Evolutionary conservation across 2,113 vertebrate species (phyloP).

Genomic region (Leucopsar rothschildi): DNA sequence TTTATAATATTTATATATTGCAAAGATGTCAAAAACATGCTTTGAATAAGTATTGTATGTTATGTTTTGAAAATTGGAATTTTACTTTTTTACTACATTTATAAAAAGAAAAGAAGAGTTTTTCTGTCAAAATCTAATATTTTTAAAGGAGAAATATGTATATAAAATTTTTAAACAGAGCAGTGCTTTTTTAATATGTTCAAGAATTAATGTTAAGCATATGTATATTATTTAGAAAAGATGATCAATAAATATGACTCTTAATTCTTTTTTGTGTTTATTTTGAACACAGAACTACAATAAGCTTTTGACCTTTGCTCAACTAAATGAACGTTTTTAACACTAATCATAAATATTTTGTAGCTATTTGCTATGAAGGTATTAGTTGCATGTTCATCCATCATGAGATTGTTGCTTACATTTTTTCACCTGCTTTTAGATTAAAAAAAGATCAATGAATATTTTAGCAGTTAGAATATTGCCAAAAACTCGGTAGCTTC

Average conservation of each 20-base stretch:
- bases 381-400: slow-evolving; percentile 66
- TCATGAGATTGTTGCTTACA: slow-evolving; percentile 69
- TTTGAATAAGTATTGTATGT: slow-evolving; percentile 38
- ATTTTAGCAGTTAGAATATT: slow-evolving; percentile 63
- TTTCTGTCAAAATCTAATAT: slow-evolving; percentile 13
- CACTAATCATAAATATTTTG: slow-evolving; percentile 19
- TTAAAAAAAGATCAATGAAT: slow-evolving; percentile 61
- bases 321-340: slow-evolving; percentile 47
- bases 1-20: slow-evolving; percentile 27
- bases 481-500: slow-evolving; percentile 53
- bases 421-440: slow-evolving; percentile 67
- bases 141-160: slow-evolving; percentile 35
- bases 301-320: slow-evolving; percentile 36
- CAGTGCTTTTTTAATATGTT: slow-evolving; percentile 42
- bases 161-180: slow-evolving; percentile 10
- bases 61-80: slow-evolving; percentile 30
- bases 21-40: slow-evolving; percentile 6
- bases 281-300: slow-evolving; percentile 61
- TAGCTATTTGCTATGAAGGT: slow-evolving; percentile 48
- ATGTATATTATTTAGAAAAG: slow-evolving; percentile 56
- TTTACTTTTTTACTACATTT: slow-evolving; percentile 19
- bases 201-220: slow-evolving; percentile 33
- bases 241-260: slow-evolving; percentile 62
- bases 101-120: slow-evolving; percentile 17
- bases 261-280: slow-evolving; percentile 66